Percentiles rank a stretch among this genome's conserved stretches.
phyloP scores from a whole-genome alignment of 2,113 vertebrate genomes.

The Poeciliopsis turrubarensis region DNA sequence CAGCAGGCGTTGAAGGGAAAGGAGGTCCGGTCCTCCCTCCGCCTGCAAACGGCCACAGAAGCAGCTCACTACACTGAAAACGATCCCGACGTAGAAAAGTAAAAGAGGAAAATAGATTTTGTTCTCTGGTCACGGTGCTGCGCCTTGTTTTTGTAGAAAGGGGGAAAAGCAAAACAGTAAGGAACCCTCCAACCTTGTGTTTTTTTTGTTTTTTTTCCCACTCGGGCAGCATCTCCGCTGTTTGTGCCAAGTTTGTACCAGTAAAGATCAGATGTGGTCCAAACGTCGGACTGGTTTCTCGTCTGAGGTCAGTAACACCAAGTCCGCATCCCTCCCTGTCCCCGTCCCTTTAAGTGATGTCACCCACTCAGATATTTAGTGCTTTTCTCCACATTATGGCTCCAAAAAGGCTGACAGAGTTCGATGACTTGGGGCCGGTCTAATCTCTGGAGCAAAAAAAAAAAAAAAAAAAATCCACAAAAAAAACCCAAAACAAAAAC shows the following conservation, averaged over 20 bases:
- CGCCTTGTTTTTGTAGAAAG: conserved; percentile 71
- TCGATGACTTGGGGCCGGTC: conserved; percentile 27
- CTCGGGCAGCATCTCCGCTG: conserved; percentile 48
- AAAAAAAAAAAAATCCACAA: too few species aligned
- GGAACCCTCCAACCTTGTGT: conserved; percentile 60
- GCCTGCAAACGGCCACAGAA: conserved; percentile 80
- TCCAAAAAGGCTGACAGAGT: conserved; percentile 14
- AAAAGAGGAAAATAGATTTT: conserved; percentile 99
- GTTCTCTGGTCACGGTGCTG: conserved; percentile 94
- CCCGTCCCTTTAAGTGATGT: background rate
- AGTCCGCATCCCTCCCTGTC: conserved; percentile 21
- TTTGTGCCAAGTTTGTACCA: conserved; percentile 51
- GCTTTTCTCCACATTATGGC: conserved; percentile 28
- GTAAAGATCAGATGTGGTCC: conserved; percentile 24
- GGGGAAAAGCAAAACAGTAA: conserved; percentile 81
- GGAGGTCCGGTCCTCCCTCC: conserved; percentile 81
- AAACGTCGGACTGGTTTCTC: conserved; percentile 32
- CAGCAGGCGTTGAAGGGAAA: conserved; percentile 41
- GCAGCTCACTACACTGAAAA: conserved; percentile 86
- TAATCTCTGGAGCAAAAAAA: conserved; percentile 36
- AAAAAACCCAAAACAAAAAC: background rate
- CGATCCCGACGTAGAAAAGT: conserved; percentile 95
- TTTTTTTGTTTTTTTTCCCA: conserved; percentile 10
- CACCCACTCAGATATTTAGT: conserved; percentile 15
- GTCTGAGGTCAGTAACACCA: conserved; percentile 39